These are phyloP conservation scores for Cyprinella venusta DNA, from an alignment of 2,797 vertebrate species.

Conservation along the genomic window DNA sequence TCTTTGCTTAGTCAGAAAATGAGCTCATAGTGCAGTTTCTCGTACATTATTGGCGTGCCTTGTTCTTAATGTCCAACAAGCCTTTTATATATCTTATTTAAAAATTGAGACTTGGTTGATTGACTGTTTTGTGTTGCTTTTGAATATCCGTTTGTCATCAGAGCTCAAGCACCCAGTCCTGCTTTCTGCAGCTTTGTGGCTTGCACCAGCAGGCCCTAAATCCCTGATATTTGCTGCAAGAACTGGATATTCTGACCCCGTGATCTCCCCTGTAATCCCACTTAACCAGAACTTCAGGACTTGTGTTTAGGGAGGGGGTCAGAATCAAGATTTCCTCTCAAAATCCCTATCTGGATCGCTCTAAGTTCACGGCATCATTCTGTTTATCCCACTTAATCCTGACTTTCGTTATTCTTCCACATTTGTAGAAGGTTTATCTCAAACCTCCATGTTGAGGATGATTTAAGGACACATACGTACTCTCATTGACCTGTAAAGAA, in stretches of 20 bases:
- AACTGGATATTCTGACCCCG: background rate
- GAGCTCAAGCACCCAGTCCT: background rate
- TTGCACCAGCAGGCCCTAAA: background rate
- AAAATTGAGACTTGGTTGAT: constrained; percentile 1
- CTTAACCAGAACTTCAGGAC: constrained; percentile 23
- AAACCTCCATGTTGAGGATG: background rate
- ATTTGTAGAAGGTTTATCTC: constrained; percentile 10
- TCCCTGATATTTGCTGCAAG: constrained; percentile 9
- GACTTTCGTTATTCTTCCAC: constrained; percentile 11
- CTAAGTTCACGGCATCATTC: constrained; percentile 10
- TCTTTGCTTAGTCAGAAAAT: background rate
- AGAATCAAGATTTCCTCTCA: constrained; percentile 24
- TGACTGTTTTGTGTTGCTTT: background rate
- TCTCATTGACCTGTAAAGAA: background rate
- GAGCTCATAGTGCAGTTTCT: background rate
- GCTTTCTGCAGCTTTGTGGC: background rate
- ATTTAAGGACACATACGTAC: constrained; percentile 7
- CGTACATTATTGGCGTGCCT: background rate
- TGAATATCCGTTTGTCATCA: background rate
- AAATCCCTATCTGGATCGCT: constrained; percentile 11
- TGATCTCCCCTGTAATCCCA: background rate
- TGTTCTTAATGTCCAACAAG: background rate
- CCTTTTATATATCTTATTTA: constrained; percentile 10
- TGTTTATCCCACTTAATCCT: constrained; percentile 18
- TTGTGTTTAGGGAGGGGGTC: too few relatives aligned